Conservation (phyloP, 2,888 invertebrate genomes). For the Andricus curvator region DNA sequence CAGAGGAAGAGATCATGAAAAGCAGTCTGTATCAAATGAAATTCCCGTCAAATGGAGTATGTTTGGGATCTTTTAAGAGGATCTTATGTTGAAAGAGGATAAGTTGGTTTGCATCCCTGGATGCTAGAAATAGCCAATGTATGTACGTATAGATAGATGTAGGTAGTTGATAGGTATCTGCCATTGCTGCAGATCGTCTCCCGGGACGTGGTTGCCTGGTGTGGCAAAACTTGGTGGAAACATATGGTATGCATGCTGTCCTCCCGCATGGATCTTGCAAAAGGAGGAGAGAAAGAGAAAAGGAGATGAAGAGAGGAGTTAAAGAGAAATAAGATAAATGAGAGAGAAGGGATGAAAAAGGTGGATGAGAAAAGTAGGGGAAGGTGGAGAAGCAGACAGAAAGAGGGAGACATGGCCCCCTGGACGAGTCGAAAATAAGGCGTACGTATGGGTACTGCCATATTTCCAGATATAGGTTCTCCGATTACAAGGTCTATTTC, state of each 20-base stretch:
- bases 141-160: slow-evolving; percentile 35
- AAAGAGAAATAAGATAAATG: slow-evolving; percentile 10
- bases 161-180: slow-evolving; percentile 22
- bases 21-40: background rate
- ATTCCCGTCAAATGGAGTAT: slow-evolving; percentile 18
- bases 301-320: slow-evolving; percentile 4
- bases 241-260: slow-evolving; percentile 44
- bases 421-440: slow-evolving; percentile 46
- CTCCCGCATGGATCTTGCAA: slow-evolving; percentile 33
- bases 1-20: background rate
- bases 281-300: slow-evolving; percentile 17
- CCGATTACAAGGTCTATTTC: slow-evolving; percentile 45
- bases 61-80: slow-evolving; percentile 16
- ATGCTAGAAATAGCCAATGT: slow-evolving; percentile 37
- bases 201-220: slow-evolving; percentile 31
- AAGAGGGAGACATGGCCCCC: slow-evolving; percentile 32
- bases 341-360: slow-evolving; percentile 2
- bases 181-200: slow-evolving; percentile 21
- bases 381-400: slow-evolving; percentile 3
- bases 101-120: slow-evolving; percentile 33
- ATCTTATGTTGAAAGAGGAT: slow-evolving; percentile 22
- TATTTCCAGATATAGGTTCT: slow-evolving; percentile 44
- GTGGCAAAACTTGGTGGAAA: background rate
- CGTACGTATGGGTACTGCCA: slow-evolving; percentile 37
- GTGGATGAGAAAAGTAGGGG: slow-evolving; percentile 7